Evolutionary conservation across 2,797 vertebrate species (phyloP).

Genomic region (Amniataba percoides): DNA sequence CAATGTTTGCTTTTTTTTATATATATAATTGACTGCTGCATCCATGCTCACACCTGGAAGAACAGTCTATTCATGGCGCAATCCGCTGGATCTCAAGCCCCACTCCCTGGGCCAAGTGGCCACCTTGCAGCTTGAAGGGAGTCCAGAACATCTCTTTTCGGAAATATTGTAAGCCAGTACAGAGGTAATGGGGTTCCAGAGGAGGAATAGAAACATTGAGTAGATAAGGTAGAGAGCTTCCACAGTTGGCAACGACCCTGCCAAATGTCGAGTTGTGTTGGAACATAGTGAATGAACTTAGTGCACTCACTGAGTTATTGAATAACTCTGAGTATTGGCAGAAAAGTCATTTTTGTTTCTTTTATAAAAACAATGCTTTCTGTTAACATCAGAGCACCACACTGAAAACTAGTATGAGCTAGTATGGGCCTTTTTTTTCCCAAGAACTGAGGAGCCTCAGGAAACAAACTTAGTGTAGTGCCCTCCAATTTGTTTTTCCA

Average conservation of each 20-base stretch:
- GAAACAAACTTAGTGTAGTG: background rate
- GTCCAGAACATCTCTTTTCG: conserved; percentile 39
- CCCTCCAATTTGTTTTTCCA: background rate
- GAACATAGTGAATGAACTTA: background rate
- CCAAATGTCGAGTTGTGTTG: background rate
- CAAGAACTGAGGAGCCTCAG: background rate
- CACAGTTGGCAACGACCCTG: background rate
- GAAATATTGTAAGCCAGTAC: conserved; percentile 4
- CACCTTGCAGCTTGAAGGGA: background rate
- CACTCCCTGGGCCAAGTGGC: conserved; percentile 19
- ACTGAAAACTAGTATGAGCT: too few relatives aligned
- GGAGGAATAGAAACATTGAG: background rate
- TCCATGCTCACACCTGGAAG: conserved; percentile 22
- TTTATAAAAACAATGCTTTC: background rate
- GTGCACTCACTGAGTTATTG: background rate
- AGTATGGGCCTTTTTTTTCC: background rate
- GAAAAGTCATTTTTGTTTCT: conserved; percentile 9
- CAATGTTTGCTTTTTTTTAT: background rate
- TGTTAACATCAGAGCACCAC: background rate
- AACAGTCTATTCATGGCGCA: conserved; percentile 11
- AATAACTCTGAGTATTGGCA: background rate
- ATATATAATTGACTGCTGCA: background rate
- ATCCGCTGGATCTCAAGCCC: conserved; percentile 14
- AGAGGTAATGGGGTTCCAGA: background rate
- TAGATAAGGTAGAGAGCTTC: background rate